Evolutionary conservation across 2,888 invertebrate genomes (phyloP), one percentile per base, ranked within the genome.

Genomic region (Pocota personata): DNA sequence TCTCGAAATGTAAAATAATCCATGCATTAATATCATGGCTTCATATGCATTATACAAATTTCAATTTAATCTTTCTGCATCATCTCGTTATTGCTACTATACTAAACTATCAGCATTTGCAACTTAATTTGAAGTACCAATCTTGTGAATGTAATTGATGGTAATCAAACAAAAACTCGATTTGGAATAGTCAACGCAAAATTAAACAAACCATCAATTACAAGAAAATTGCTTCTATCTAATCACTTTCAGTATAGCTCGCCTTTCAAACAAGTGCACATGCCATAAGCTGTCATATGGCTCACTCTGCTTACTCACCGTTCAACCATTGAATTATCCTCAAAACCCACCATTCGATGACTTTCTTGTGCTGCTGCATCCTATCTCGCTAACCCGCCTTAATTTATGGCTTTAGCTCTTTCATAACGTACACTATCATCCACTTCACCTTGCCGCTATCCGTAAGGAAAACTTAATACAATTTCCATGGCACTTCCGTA

Each of bases 301-400:
- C 16, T 21, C 60, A 40, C 60, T 24, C n/a, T 60, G 40, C 21
- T 60, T 24, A 43, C 40, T 27, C 60, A 40, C 60, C 60, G 21
- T n/a, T 24, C 40, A 60, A 60, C 60, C 60, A 37, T 40, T 37
- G 43, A 60, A 60, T 60, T 60, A 60, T 37, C 37, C 37, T n/a
- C 37, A 37, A 12, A 37, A 12, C 37, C 37, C 37, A 32, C 32
- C 32, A 32, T 32, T 10, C 2, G 10, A 32, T 32, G 32, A 10
- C n/a, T n/a, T 3, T 37, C 12, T 14, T 14, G 12, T 40, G 40
- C 40, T 40, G 40, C 40, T 12, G 19, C 50, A n/a, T 27, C n/a
- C 46, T 10, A 10, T 46, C 46, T 21, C 46, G 8, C 46, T 46
- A 19, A 46, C 10, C 16, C 14, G 16, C 46, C 58, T 40, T 60